Evolutionary conservation across 53 echinoderm and acorn worm genomes (phyloP).

Genomic region (Holothuria leucospilota): DNA sequence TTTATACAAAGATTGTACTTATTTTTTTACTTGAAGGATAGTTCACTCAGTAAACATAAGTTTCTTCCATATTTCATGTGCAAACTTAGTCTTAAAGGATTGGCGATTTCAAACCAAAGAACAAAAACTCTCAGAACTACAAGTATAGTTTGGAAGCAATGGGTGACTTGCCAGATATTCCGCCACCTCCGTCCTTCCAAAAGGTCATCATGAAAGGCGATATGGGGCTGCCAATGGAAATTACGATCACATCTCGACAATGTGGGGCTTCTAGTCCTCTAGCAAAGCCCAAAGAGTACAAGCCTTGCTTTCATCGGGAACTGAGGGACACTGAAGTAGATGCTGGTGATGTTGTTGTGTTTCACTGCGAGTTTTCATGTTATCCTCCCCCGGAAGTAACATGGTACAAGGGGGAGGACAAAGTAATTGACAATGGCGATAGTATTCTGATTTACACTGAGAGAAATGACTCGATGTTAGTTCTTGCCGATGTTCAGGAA

Average conservation of each 20-base stretch:
- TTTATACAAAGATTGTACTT: too few species aligned
- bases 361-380: slow-evolving; percentile 84
- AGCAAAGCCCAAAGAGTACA: slow-evolving; percentile 70
- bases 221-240: slow-evolving; percentile 77
- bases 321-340: slow-evolving; percentile 86
- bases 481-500: slow-evolving; percentile 84
- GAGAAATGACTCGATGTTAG: slow-evolving; percentile 75
- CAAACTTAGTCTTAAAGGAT: background rate
- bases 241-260: slow-evolving; percentile 75
- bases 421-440: slow-evolving; percentile 64
- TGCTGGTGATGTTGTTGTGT: slow-evolving; percentile 90
- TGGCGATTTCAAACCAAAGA: background rate
- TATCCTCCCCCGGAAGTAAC: slow-evolving; percentile 81
- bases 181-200: slow-evolving; percentile 59
- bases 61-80: too few species aligned
- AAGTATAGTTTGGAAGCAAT: slow-evolving; percentile 10
- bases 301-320: slow-evolving; percentile 85
- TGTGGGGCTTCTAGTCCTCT: slow-evolving; percentile 44
- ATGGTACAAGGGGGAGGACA: slow-evolving; percentile 75
- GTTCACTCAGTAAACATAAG: too few species aligned
- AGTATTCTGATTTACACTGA: slow-evolving; percentile 77
- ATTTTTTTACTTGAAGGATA: too few species aligned
- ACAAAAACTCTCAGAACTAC: background rate
- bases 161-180: slow-evolving; percentile 78
- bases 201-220: slow-evolving; percentile 67